These are phyloP conservation scores for Hypsibius dujardini DNA, from an alignment of 1,140 invertebrate genomes.

Conservation along the genomic window DNA sequence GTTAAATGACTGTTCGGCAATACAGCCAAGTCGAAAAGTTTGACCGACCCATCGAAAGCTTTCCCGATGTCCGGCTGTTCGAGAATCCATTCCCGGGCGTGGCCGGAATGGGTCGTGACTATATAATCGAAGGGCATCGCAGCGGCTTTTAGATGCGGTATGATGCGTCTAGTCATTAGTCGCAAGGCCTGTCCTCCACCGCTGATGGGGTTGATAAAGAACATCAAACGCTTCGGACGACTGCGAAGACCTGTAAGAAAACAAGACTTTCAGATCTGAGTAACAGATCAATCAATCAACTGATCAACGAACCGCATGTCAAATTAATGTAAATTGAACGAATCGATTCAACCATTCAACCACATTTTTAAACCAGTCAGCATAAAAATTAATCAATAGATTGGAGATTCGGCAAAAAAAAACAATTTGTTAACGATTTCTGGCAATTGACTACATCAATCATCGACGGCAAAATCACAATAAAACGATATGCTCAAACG, in stretches of 20 bases:
- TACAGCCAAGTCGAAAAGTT: not conserved
- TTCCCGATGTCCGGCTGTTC: not conserved
- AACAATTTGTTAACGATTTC: too few species aligned
- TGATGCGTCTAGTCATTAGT: not conserved
- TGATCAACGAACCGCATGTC: not conserved
- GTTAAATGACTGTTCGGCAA: not conserved
- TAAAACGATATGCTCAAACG: too few species aligned
- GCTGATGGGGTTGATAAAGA: slow-evolving; percentile 4
- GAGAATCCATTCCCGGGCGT: not conserved
- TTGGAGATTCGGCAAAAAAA: too few species aligned
- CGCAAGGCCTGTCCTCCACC: not conserved
- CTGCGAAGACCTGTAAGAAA: not conserved
- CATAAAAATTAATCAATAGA: too few species aligned
- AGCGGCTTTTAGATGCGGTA: not conserved
- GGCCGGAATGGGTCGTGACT: slow-evolving; percentile 1
- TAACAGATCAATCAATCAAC: not conserved
- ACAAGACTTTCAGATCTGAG: not conserved
- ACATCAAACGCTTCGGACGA: slow-evolving; percentile 5
- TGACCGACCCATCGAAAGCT: not conserved
- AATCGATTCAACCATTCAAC: too few species aligned
- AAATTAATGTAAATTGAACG: too few species aligned
- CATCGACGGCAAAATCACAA: too few species aligned
- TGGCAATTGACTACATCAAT: too few species aligned
- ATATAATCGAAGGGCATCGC: not conserved
- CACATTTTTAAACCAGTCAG: too few species aligned